Base-by-base conservation (phyloP, 2,113 vertebrate genomes). In the Coreoperca whiteheadi region DNA sequence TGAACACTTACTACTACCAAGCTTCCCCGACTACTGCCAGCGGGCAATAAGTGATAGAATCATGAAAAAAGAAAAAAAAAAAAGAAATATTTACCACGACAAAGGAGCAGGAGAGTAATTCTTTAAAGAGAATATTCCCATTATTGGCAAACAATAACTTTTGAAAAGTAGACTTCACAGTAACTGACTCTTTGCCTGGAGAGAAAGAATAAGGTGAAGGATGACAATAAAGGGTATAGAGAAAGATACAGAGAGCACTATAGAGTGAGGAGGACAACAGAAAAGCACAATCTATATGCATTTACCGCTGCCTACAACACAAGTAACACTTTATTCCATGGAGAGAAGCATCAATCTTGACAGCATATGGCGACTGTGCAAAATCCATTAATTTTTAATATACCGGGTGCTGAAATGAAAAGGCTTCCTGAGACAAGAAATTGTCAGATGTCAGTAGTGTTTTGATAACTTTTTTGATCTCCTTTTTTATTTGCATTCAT, bases 311-410 rank as follows among this genome's bases (percentile, higher is more conserved):
- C 77, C 88, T 88, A 83, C 73, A 87, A 93, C 87, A 90, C 91
- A 92, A 92, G 93, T 89, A 87, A 69, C 86, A 93, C 94, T 94
- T 93, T 91, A 92, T 94, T 94, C 94, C 92, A 81, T 79, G 30
- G 94, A 91, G 95, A 85, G 91, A 91, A 87, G 88, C 91, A 94
- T 95, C 92, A 94, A 91, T 93, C 93, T 92, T 94, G 94, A 93
- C 92, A 95, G 93, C 93, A 93, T 93, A 95, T 94, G 93, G 90
- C 86, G 50, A 91, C 88, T 91, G 89, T 92, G 92, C 90, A 91
- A 95, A 95, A 95, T 93, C 93, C 93, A 95, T 95, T 95, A 93
- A 94, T 96, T 95, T 96, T 95, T 95, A 95, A 96, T 96, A 95
- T 92, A 95, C 90, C 91, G 83, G 87, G 89, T 67, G 71, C 82